These are phyloP conservation scores for Drosophila suzukii DNA, from an alignment of 1,140 invertebrate species.

Conservation along the genomic window DNA sequence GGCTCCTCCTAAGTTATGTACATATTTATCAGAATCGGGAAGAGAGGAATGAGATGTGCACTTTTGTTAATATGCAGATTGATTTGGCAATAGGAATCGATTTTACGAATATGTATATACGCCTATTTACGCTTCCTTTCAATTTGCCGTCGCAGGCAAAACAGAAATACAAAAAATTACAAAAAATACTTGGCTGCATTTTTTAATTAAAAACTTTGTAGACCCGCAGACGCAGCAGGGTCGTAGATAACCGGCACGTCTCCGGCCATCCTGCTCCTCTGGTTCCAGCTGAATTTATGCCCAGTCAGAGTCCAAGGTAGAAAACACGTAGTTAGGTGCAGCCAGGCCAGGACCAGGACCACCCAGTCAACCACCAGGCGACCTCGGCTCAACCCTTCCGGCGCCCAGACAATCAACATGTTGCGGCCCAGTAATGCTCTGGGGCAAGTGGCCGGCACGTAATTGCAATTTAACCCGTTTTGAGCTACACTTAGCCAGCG, in stretches of 20 bases:
- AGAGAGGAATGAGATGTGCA: neutral
- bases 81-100: conserved; percentile 56
- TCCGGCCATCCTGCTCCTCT: neutral
- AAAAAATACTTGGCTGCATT: conserved; percentile 45
- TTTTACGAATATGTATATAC: conserved; percentile 29
- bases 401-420: conserved; percentile 59
- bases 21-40: conserved; percentile 45
- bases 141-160: conserved; percentile 2
- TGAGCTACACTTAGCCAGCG: conserved; percentile 45
- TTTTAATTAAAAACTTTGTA: conserved; percentile 74
- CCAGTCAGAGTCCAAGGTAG: conserved; percentile 41
- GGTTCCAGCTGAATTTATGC: conserved; percentile 46
- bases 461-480: conserved; percentile 66
- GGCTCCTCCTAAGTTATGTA: conserved; percentile 56
- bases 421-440: conserved; percentile 57
- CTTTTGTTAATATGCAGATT: conserved; percentile 70
- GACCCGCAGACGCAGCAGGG: conserved; percentile 47
- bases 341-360: conserved; percentile 7
- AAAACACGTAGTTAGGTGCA: conserved; percentile 32
- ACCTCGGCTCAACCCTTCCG: conserved; percentile 8
- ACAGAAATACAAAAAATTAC: neutral
- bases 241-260: conserved; percentile 44
- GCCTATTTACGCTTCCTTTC: conserved; percentile 11
- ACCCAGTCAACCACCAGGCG: neutral
- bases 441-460: conserved; percentile 55